Evolutionary conservation across 1,140 invertebrate species (phyloP).

Genomic region (Neodiprion fabricii): DNA sequence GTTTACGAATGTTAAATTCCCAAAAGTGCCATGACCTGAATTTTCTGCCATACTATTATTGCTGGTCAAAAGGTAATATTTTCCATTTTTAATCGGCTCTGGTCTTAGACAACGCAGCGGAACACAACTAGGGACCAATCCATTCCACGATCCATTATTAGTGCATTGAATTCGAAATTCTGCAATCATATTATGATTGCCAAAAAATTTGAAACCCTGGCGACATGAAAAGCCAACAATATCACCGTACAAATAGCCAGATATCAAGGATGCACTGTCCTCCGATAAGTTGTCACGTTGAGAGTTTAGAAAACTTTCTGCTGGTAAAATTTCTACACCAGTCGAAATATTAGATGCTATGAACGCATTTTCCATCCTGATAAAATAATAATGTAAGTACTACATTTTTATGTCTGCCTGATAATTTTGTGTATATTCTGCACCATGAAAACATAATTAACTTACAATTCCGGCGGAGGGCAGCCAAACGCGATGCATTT

Average conservation of each 20-base stretch:
- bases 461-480: constrained; percentile 37
- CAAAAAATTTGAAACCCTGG: constrained; percentile 39
- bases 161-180: constrained; percentile 49
- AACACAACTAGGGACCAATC: constrained; percentile 41
- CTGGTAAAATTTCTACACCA: constrained; percentile 5
- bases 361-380: constrained; percentile 37
- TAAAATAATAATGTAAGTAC: background rate
- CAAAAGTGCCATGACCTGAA: background rate
- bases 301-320: constrained; percentile 17
- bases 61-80: constrained; percentile 23
- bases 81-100: constrained; percentile 29
- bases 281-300: background rate
- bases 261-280: constrained; percentile 14
- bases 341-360: constrained; percentile 17
- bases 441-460: background rate
- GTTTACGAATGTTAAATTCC: background rate
- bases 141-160: constrained; percentile 50
- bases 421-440: background rate
- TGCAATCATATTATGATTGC: constrained; percentile 30
- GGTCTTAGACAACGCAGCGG: constrained; percentile 34
- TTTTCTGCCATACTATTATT: background rate
- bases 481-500: constrained; percentile 46
- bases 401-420: background rate
- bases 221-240: constrained; percentile 38
- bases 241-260: constrained; percentile 35